Percentiles rank a stretch among this genome's conserved stretches.
Evolutionary conservation across 92 coral and sea anemone genomes (phyloP).

Genomic region (Muricea muricata): DNA sequence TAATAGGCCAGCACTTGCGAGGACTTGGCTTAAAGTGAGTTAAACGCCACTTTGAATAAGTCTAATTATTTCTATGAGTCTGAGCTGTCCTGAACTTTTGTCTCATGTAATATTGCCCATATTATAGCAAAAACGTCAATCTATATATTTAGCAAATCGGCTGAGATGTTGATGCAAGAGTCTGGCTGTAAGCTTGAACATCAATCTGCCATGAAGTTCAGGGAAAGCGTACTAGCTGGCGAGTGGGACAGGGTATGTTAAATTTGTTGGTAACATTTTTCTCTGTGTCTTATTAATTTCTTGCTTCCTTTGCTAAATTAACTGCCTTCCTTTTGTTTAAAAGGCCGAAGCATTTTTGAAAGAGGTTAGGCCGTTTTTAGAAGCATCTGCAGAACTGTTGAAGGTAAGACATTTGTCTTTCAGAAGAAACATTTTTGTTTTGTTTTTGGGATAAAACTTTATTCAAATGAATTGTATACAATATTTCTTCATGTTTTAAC

Average conservation of each 20-base stretch:
- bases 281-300: not conserved
- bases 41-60: constrained; percentile 44
- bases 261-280: not conserved
- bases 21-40: constrained; percentile 99
- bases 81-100: constrained; percentile 15
- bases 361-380: constrained; percentile 89
- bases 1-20: constrained; percentile 97
- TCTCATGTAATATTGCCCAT: constrained; percentile 25
- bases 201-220: constrained; percentile 96
- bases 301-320: not conserved
- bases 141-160: constrained; percentile 78
- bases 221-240: constrained; percentile 96
- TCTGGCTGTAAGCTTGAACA: constrained; percentile 99
- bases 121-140: not conserved
- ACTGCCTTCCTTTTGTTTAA: constrained; percentile 28
- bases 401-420: constrained; percentile 70
- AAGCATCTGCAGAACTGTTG: constrained; percentile 82
- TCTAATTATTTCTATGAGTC: constrained; percentile 40
- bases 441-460: not conserved
- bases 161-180: constrained; percentile 90
- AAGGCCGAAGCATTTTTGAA: constrained; percentile 96
- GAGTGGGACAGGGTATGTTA: constrained; percentile 95
- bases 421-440: not conserved
- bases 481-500: not conserved
- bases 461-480: not conserved